Percentiles rank a stretch among this genome's conserved stretches.
Evolutionary conservation across 2,797 vertebrate genomes (phyloP).

Genomic region (Muscicapa striata): DNA sequence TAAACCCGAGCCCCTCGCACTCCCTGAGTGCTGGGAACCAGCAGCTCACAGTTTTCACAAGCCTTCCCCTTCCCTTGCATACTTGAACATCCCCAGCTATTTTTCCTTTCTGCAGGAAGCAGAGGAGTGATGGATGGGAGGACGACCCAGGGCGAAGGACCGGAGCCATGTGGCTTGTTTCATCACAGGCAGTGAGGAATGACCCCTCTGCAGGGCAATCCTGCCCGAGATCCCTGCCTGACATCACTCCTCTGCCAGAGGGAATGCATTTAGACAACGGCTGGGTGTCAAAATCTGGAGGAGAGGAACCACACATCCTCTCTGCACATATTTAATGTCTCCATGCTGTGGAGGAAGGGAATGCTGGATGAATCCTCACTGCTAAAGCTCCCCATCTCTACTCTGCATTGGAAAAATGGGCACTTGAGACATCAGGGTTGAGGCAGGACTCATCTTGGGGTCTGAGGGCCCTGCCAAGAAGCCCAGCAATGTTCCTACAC

Average conservation of each 20-base stretch:
- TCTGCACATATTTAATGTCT: not conserved
- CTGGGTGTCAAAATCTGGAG: not conserved
- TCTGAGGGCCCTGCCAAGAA: not conserved
- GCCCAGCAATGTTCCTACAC: not conserved
- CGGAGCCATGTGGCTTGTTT: slow-evolving; percentile 10
- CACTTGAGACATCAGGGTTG: not conserved
- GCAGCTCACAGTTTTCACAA: slow-evolving; percentile 16
- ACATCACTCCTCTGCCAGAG: not conserved
- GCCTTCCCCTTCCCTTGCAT: not conserved
- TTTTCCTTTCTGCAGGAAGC: slow-evolving; percentile 16
- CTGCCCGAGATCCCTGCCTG: not conserved
- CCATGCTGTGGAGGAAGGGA: not conserved
- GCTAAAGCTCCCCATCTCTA: not conserved
- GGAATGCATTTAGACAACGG: not conserved
- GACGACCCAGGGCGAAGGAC: accelerated
- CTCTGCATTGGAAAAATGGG: not conserved
- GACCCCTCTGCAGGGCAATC: not conserved
- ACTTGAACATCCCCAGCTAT: not conserved
- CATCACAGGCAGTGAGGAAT: not conserved
- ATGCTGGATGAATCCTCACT: not conserved
- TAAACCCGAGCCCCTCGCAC: not conserved
- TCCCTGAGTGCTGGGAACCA: not conserved
- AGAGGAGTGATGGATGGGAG: slow-evolving; percentile 26
- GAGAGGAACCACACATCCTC: not conserved
- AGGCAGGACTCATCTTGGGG: not conserved